Base-by-base conservation (phyloP, 2,113 vertebrate genomes). In the Rhynchopsitta pachyrhyncha region DNA sequence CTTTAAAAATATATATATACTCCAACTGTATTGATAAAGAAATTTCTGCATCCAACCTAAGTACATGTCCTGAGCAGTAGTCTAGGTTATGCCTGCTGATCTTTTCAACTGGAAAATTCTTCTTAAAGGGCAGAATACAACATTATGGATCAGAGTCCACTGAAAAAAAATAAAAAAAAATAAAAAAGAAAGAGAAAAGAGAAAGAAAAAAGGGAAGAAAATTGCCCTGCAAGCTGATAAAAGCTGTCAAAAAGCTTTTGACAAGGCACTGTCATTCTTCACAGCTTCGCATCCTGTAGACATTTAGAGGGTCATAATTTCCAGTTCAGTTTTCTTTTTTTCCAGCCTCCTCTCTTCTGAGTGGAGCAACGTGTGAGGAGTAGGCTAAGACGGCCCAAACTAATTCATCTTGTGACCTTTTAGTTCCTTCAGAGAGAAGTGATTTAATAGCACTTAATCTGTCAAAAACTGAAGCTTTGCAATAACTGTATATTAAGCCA, bases 361-460 rank as follows among this genome's bases (percentile, higher is more conserved):
- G 94, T 96, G 81, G 74, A 97, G 78, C 80, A 92, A 83, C 22
- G 63, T 96, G 83, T 96, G 75, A 94, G 96, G 97, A 98, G 96
- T 86, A 91, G 95, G 97, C 94, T 97, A 97, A 98, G 97, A 96
- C 41, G 85, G 96, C 81, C 96, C 96, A 94, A 98, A 98, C 98
- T 97, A 98, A 98, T 98, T 98, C 96, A 98, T 98, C 98, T 98
- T 98, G 97, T 98, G 97, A 98, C 98, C 98, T 98, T 98, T 98
- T 96, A 97, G 96, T 90, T 97, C 97, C 96, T 98, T 98, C 97
- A 98, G 97, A 97, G 96, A 78, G 97, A 98, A 98, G 96, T 98
- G 98, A 98, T 98, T 98, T 98, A 98, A 98, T 97, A 98, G 97
- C 98, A 98, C 98, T 98, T 98, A 98, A 98, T 98, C 98, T 98